Evolutionary conservation across 2,797 vertebrate genomes (phyloP).

Genomic region (Sebastiscus tertius): DNA sequence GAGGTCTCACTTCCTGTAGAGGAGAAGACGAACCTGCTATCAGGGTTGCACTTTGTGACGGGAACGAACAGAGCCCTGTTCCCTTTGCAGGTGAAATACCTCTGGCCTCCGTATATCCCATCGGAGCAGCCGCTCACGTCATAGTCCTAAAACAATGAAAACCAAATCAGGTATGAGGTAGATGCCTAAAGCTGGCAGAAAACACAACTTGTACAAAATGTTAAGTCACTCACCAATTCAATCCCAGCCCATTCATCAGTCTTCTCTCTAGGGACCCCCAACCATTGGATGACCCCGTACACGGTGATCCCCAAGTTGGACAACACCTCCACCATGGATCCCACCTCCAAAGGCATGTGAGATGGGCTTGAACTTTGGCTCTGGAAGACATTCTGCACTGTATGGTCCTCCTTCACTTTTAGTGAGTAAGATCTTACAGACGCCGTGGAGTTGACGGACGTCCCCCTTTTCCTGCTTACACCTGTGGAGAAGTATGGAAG

Average conservation of each 20-base stretch:
- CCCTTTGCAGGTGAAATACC: conserved; percentile 79
- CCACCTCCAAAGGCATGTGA: conserved; percentile 71
- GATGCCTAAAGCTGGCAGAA: not conserved
- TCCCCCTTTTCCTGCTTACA: conserved; percentile 56
- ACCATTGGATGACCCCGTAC: conserved; percentile 82
- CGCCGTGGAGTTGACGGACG: conserved; percentile 70
- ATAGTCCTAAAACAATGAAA: conserved; percentile 71
- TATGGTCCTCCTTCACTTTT: conserved; percentile 7
- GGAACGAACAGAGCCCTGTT: conserved; percentile 80
- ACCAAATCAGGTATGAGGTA: not conserved
- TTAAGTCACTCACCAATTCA: conserved; percentile 77
- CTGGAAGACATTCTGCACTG: not conserved
- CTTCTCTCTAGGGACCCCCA: conserved; percentile 74
- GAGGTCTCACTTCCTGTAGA: conserved; percentile 15
- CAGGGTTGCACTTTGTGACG: conserved; percentile 77
- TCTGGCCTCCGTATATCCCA: conserved; percentile 67
- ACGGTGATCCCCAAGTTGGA: conserved; percentile 68
- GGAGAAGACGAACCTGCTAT: conserved; percentile 71
- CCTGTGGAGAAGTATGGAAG: conserved; percentile 50
- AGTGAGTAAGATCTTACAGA: conserved; percentile 25
- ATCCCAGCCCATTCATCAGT: conserved; percentile 77
- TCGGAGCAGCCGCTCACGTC: conserved; percentile 76
- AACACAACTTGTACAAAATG: not conserved
- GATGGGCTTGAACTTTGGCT: conserved; percentile 5
- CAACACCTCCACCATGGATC: conserved; percentile 81